Evolutionary conservation across 1,140 invertebrate genomes (phyloP), one percentile per base, ranked within the genome.

Genomic region (Drosophila biarmipes): DNA sequence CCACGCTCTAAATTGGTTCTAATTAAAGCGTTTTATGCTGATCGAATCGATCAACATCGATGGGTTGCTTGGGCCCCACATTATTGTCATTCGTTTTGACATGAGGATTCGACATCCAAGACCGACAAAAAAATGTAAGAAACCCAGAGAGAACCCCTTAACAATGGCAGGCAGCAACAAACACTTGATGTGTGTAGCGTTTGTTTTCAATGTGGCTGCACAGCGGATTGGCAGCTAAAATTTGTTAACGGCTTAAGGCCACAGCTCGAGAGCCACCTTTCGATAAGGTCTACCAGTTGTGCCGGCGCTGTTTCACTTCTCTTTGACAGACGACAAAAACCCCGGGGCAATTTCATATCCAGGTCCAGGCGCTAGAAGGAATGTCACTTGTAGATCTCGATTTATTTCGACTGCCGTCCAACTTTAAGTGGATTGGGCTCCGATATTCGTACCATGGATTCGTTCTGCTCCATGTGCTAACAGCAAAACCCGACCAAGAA

Each of bases 1-100:
- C 79, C 82, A 72, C 84, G 82, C 75, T 87, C 75, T 87, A 87
- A 87, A 87, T 87, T 87, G 82, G 82, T 87, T 87, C 78, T 87
- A 82, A 87, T 89, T 87, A 89, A 87, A 87, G 84, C 69, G 68
- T 46, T 80, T 77, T 72, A 86, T 86, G 82, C 82, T 75, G 82
- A 86, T 89, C 82, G 78, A 86, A 86, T 89, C 82, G 84, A 86
- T 87, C 81, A 87, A 74, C 63, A 77, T 68, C 54, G 73, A 12
- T 72, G 66, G 53, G 29, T 59, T n/a, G 43, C 43, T 11, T 31
- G 52, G 45, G 37, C 40, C 48, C 53, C 69, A 78, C 72, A 72
- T 80, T 82, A 68, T 78, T 87, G 82, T 89, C 84, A 89, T 79
- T 82, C 79, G 74, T 71, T 71, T 78, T 51, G 66, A 61, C 37